Conservation (phyloP, 2,888 invertebrate species). For the Lycophotia porphyrea region DNA sequence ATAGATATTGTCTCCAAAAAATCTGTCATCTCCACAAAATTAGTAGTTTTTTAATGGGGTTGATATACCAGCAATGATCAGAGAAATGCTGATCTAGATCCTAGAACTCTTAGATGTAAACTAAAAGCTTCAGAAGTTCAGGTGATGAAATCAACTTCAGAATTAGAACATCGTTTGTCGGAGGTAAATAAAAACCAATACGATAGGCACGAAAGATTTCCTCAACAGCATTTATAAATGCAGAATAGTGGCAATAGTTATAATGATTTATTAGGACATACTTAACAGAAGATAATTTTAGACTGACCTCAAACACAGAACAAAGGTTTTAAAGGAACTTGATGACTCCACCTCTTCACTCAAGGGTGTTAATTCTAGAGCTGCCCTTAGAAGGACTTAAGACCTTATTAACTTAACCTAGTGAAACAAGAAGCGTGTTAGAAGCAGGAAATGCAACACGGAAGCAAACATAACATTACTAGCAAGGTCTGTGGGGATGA, state of each 20-base stretch:
- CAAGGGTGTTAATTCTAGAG: constrained; percentile 1
- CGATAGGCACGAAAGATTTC: too few relatives aligned
- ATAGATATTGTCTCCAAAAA: background rate
- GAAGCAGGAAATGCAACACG: constrained; percentile 72
- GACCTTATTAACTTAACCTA: constrained; percentile 34
- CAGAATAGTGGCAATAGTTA: background rate
- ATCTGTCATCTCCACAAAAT: background rate
- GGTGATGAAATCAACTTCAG: background rate
- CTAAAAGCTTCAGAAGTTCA: background rate
- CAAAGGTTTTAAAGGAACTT: constrained; percentile 36
- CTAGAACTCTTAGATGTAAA: background rate
- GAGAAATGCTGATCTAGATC: background rate
- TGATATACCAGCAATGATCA: background rate
- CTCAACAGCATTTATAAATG: background rate
- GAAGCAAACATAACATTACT: constrained; percentile 65
- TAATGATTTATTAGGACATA: constrained; percentile 2
- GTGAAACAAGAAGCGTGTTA: constrained; percentile 45
- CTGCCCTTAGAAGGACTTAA: constrained; percentile 28
- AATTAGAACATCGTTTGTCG: background rate
- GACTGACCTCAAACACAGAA: constrained; percentile 8
- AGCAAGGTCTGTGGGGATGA: constrained; percentile 64
- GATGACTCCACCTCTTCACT: background rate
- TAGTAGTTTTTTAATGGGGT: too few relatives aligned
- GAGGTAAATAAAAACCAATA: background rate
- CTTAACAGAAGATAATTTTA: background rate